These are phyloP conservation scores for Mimumesa dahlbomi DNA, from an alignment of 2,888 invertebrate species.

Conservation along the genomic window DNA sequence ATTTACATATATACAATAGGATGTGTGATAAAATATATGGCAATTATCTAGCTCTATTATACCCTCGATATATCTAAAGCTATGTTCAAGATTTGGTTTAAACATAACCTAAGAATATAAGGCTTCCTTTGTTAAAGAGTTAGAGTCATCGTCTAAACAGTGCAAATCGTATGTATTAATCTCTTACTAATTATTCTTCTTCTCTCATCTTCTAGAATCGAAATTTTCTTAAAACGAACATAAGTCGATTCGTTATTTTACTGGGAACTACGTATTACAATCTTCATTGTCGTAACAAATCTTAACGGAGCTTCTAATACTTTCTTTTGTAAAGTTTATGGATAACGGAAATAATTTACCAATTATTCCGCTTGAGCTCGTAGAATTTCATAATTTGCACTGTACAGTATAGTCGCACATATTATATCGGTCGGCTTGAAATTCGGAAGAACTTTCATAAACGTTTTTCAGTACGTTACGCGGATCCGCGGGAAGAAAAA, in stretches of 20 bases:
- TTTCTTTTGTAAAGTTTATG: constrained; percentile 44
- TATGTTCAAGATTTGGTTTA: constrained; percentile 52
- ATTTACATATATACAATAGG: constrained; percentile 74
- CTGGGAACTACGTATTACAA: constrained; percentile 5
- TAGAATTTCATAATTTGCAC: constrained; percentile 2
- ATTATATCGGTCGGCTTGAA: too few relatives aligned
- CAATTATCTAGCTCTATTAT: constrained; percentile 65
- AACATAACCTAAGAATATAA: constrained; percentile 53
- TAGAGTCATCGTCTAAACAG: constrained; percentile 45
- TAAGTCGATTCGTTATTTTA: too few relatives aligned
- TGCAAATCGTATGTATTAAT: constrained; percentile 43
- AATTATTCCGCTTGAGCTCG: background rate
- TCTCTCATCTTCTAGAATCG: background rate
- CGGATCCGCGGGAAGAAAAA: background rate
- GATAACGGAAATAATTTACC: constrained; percentile 2
- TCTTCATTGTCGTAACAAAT: constrained; percentile 8
- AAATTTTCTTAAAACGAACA: too few relatives aligned
- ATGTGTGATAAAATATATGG: constrained; percentile 76
- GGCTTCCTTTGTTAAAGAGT: constrained; percentile 48
- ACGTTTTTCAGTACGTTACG: background rate
- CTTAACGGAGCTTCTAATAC: constrained; percentile 36
- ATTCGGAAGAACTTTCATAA: constrained; percentile 1
- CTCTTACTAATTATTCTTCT: constrained; percentile 23
- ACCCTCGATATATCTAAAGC: constrained; percentile 51
- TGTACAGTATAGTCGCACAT: too few relatives aligned